Conservation (phyloP, 2,888 invertebrate genomes). For the Gnatocerus cornutus region DNA sequence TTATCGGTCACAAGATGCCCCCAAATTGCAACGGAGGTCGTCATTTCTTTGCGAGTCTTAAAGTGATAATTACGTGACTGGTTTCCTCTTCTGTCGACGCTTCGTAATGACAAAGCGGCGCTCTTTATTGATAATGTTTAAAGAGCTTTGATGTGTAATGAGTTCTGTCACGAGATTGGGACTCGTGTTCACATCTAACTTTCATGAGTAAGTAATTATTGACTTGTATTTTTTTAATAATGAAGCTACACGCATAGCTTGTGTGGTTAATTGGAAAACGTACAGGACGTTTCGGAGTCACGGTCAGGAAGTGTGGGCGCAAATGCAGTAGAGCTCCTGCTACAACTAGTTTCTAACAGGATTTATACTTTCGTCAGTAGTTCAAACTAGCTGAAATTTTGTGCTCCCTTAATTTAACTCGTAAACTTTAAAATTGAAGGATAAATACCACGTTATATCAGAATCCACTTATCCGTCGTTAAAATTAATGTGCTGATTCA, state of each 20-base stretch:
- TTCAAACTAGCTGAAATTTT: no score
- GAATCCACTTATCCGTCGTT: slow-evolving; percentile 5
- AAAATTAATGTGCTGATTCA: slow-evolving; percentile 8
- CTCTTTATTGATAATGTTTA: slow-evolving; percentile 16
- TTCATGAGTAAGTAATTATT: neutral
- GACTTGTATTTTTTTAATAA: neutral
- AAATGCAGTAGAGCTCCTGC: no score
- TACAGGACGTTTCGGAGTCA: neutral
- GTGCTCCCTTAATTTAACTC: no score
- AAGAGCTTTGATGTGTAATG: slow-evolving; percentile 12
- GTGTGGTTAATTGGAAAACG: neutral
- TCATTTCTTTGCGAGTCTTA: slow-evolving; percentile 18
- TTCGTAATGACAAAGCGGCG: slow-evolving; percentile 12
- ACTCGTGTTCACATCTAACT: neutral
- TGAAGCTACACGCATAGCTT: neutral
- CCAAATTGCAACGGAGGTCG: slow-evolving; percentile 22
- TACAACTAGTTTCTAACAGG: no score
- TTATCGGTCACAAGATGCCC: slow-evolving; percentile 40
- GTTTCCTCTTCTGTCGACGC: slow-evolving; percentile 9
- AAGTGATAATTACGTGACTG: slow-evolving; percentile 26
- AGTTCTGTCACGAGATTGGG: slow-evolving; percentile 18
- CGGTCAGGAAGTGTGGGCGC: neutral
- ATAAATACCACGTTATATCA: no score
- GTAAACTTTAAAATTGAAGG: no score
- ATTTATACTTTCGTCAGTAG: no score